Conservation (phyloP, 2,113 vertebrate genomes). For the Hoplias malabaricus region DNA sequence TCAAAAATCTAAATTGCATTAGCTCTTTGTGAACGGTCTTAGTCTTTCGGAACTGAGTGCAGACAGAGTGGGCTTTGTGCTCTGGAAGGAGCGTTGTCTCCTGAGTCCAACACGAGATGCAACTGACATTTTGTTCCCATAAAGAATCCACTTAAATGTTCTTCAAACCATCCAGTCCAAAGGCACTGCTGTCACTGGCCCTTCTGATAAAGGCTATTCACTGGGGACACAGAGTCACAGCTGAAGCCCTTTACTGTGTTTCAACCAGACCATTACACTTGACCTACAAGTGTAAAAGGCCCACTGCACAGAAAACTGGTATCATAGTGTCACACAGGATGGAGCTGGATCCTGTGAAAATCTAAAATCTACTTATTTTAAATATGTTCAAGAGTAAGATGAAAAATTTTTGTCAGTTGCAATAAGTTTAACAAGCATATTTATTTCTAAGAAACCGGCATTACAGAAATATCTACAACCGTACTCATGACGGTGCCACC, state of each 20-base stretch:
- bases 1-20: not conserved
- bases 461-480: not conserved
- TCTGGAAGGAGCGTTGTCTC: not conserved
- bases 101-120: slow-evolving; percentile 15
- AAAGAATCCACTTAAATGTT: slow-evolving; percentile 9
- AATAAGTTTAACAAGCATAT: too few species aligned
- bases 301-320: not conserved
- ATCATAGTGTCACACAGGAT: not conserved
- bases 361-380: not conserved
- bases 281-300: slow-evolving; percentile 23
- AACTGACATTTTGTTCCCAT: slow-evolving; percentile 36
- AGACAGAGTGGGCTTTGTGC: slow-evolving; percentile 26
- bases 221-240: slow-evolving; percentile 7
- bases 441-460: not conserved
- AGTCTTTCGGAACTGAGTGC: not conserved
- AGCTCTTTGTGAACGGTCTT: slow-evolving; percentile 8
- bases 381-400: too few species aligned
- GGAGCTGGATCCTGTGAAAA: too few species aligned
- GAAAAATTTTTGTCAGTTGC: too few species aligned
- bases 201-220: not conserved
- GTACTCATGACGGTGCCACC: slow-evolving; percentile 36
- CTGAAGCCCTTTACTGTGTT: slow-evolving; percentile 7
- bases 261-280: slow-evolving; percentile 39
- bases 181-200: slow-evolving; percentile 18
- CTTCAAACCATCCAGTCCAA: not conserved